phyloP scores from a whole-genome alignment of 2,113 vertebrate species.

The Scolopax mira region DNA sequence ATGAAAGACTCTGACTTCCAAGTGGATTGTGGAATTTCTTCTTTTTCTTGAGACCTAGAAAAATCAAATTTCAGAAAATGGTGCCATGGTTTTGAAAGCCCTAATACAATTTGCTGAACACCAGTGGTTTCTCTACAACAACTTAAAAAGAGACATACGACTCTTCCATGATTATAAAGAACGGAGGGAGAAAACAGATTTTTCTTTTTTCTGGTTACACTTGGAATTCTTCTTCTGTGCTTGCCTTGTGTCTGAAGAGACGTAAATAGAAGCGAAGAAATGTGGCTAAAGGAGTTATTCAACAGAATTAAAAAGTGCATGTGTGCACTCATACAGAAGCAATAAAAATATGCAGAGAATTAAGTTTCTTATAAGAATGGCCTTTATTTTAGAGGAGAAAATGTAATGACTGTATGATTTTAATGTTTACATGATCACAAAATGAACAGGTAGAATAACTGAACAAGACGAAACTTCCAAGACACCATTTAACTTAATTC shows the following conservation, averaged over 20 bases:
- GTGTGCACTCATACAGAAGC: not conserved
- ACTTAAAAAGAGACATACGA: not conserved
- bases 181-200: not conserved
- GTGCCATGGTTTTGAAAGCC: not conserved
- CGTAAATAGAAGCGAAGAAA: not conserved
- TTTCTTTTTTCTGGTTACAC: not conserved
- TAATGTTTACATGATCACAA: not conserved
- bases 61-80: not conserved
- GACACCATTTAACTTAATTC: not conserved
- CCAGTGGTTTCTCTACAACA: not conserved
- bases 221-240: not conserved
- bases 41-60: not conserved
- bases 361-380: not conserved
- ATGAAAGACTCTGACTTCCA: not conserved
- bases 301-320: not conserved
- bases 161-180: not conserved
- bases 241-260: not conserved
- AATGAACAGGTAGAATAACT: not conserved
- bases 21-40: not conserved
- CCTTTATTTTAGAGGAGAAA: not conserved
- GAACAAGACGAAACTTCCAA: not conserved
- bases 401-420: not conserved
- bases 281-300: not conserved
- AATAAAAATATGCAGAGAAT: not conserved
- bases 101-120: not conserved